phyloP scores from a whole-genome alignment of 1,140 invertebrate species.

The roundworm (Caenorhabditis elegans) region DNA sequence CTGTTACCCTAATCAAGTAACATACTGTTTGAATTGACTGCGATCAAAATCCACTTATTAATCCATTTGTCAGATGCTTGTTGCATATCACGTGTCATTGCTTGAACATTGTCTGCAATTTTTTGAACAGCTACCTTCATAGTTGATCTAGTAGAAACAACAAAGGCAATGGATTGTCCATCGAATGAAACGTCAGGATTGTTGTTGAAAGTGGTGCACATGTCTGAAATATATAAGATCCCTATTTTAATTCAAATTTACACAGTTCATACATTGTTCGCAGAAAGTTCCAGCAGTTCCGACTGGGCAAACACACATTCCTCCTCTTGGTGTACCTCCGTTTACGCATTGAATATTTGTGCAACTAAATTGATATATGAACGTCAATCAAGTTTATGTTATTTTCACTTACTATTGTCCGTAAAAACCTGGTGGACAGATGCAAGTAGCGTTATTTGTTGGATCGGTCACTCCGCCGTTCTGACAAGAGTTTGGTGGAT shows the following conservation, averaged over 20 bases:
- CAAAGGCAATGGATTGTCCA: constrained; percentile 42
- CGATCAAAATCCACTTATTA: constrained; percentile 44
- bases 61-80: constrained; percentile 39
- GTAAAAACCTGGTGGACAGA: constrained; percentile 47
- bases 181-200: constrained; percentile 33
- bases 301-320: constrained; percentile 44
- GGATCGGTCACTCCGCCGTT: constrained; percentile 53
- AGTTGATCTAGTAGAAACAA: constrained; percentile 41
- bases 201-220: constrained; percentile 33
- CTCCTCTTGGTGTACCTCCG: constrained; percentile 37
- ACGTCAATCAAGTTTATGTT: not conserved
- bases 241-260: not conserved
- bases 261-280: constrained; percentile 39
- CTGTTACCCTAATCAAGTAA: not conserved
- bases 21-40: constrained; percentile 34
- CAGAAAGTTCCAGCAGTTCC: constrained; percentile 51
- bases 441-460: constrained; percentile 41
- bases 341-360: constrained; percentile 47
- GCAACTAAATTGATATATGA: constrained; percentile 31
- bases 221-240: constrained; percentile 27
- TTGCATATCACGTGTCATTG: constrained; percentile 46
- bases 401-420: constrained; percentile 34
- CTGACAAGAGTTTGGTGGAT: constrained; percentile 41
- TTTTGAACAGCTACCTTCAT: constrained; percentile 44
- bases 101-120: constrained; percentile 38